Conservation (phyloP, 2,888 invertebrate species). For the Stenoptilia bipunctidactyla region DNA sequence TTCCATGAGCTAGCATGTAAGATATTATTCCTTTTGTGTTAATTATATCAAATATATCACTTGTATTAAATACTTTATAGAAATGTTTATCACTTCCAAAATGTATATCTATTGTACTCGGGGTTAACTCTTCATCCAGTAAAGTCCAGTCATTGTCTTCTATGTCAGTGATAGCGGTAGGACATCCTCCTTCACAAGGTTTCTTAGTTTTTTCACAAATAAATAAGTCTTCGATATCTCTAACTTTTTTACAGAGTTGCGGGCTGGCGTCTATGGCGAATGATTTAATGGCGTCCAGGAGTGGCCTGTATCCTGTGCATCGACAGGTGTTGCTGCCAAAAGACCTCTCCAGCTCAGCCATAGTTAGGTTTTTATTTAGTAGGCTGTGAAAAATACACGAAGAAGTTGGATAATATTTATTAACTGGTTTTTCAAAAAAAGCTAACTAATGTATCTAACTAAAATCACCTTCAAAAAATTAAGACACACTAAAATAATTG, state of each 20-base stretch:
- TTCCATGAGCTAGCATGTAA: conserved; percentile 75
- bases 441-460: neutral
- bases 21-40: conserved; percentile 42
- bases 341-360: conserved; percentile 78
- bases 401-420: too few species aligned
- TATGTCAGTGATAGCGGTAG: conserved; percentile 24
- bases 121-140: conserved; percentile 18
- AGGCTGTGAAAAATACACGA: conserved; percentile 53
- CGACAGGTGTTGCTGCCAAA: conserved; percentile 85
- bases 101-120: conserved; percentile 48
- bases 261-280: conserved; percentile 74
- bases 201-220: conserved; percentile 23
- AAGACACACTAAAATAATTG: too few species aligned
- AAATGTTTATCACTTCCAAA: conserved; percentile 49
- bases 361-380: conserved; percentile 65
- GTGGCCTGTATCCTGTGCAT: conserved; percentile 85
- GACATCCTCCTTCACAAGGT: neutral
- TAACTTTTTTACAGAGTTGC: conserved; percentile 51
- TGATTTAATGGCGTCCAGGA: conserved; percentile 83
- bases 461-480: too few species aligned
- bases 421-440: too few species aligned
- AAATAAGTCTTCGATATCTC: conserved; percentile 53
- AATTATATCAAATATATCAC: conserved; percentile 60
- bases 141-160: conserved; percentile 36
- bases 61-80: conserved; percentile 52